A percentile compares a stretch with the other conserved stretches of the same genome.
These are phyloP conservation scores for Elephas maximus DNA, from an alignment of 2,113 vertebrate genomes.

Conservation along the genomic window DNA sequence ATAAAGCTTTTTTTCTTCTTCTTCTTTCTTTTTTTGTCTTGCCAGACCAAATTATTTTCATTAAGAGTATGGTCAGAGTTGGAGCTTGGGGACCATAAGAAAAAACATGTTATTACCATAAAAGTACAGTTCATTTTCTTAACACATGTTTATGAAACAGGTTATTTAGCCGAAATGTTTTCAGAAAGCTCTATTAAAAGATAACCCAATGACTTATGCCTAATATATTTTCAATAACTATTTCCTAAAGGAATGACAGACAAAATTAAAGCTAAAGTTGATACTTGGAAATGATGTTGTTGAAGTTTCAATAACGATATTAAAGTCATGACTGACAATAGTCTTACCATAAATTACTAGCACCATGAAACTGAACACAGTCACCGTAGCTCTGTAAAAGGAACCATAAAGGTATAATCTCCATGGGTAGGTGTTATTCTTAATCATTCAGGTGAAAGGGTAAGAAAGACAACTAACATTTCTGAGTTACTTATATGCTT, in stretches of 20 bases:
- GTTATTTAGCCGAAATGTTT: background rate
- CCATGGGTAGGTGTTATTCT: background rate
- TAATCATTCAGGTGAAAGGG: background rate
- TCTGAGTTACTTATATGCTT: background rate
- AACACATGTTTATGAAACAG: background rate
- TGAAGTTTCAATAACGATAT: background rate
- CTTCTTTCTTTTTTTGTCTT: background rate
- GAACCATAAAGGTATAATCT: background rate
- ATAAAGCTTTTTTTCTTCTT: constrained; percentile 12
- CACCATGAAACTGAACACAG: background rate
- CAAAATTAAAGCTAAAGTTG: constrained; percentile 9
- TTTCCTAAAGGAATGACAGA: constrained; percentile 41
- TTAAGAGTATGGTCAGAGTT: constrained; percentile 12
- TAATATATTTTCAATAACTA: constrained; percentile 31
- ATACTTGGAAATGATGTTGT: constrained; percentile 26
- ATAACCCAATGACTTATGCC: background rate
- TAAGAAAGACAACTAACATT: background rate
- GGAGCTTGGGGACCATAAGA: background rate
- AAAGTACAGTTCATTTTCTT: constrained; percentile 6
- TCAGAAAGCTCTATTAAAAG: constrained; percentile 57
- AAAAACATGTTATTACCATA: background rate
- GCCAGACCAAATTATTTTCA: constrained; percentile 33
- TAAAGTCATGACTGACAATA: background rate
- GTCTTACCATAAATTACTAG: background rate
- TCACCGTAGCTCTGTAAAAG: background rate